Base-by-base conservation (phyloP, 2,113 vertebrate genomes). In the Pterocles orientalis region DNA sequence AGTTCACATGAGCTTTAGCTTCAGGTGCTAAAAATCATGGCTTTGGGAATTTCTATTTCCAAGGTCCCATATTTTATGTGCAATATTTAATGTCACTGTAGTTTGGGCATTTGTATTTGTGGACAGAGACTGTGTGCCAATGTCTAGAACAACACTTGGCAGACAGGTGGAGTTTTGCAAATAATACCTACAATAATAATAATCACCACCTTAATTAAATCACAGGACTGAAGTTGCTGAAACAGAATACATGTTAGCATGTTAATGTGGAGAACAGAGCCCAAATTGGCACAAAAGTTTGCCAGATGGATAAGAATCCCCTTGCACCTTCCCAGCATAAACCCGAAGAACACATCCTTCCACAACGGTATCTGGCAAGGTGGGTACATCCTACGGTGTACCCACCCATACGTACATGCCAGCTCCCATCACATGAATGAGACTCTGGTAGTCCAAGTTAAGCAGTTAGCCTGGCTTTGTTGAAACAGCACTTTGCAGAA, bases 281-380 rank as follows among this genome's bases (percentile, higher is more conserved):
- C 60, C 16, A 86, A 3, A 72, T 10, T 48, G 45, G 16, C 48
- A 86, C 31, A 76, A 72, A 57, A 12, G 1, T 36, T 85, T 86
- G 58, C 41, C 43, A 77, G 31, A 57, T 20, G 56, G 34, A 25
- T 0, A 12, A 86, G 68, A 81, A 39, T 36, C 56, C 56, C 64
- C 48, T 81, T 83, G 68, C 45, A 36, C 15, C 20, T 93, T 95
- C 60, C 82, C 1, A 0, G n/a, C 41, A 29, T 6, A 26, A 80
- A 12, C 51, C 65, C 68, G 60, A 53, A 64, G 56, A 80, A 39
- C 23, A 20, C 14, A 6, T 66, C 71, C 56, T 89, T 43, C 26
- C 23, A 33, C 54, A 33, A 0, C 0, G 0, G 28, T 18, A 8
- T 25, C 68, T 90, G 80, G 56, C 69, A 45, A 14, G 64, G 39